Percentiles rank a stretch among this genome's conserved stretches.
Conservation (phyloP, 1,140 invertebrate species). For the Drosophila varians region DNA sequence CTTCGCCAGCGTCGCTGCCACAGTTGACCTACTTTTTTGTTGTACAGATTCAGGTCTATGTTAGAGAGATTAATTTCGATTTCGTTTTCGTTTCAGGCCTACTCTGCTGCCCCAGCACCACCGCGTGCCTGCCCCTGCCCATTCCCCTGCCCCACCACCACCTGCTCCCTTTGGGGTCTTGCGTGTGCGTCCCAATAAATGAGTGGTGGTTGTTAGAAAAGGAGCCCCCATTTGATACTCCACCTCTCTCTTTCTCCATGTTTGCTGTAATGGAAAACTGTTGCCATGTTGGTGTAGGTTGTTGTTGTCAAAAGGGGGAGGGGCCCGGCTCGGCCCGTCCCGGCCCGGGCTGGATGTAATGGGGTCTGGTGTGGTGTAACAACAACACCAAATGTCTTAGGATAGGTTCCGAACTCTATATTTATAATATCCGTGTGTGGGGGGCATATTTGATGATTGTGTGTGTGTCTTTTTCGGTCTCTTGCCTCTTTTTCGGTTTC, state of each 20-base stretch:
- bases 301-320: slow-evolving; percentile 19
- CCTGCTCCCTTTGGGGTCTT: slow-evolving; percentile 22
- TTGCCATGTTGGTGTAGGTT: slow-evolving; percentile 75
- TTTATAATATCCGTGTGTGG: slow-evolving; percentile 18
- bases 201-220: slow-evolving; percentile 1
- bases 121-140: slow-evolving; percentile 31
- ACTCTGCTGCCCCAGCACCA: slow-evolving; percentile 17
- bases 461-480: slow-evolving; percentile 10
- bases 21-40: slow-evolving; percentile 82
- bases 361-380: slow-evolving; percentile 4
- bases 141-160: slow-evolving; percentile 13
- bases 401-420: slow-evolving; percentile 73
- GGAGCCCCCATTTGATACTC: background rate
- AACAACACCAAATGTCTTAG: slow-evolving; percentile 66
- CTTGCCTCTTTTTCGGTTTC: slow-evolving; percentile 36
- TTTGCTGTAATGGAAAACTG: slow-evolving; percentile 70
- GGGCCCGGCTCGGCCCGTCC: too few relatives aligned
- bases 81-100: slow-evolving; percentile 72
- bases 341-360: background rate
- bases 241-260: slow-evolving; percentile 8
- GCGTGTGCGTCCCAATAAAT: slow-evolving; percentile 45
- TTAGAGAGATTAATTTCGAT: slow-evolving; percentile 84
- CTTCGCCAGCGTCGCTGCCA: slow-evolving; percentile 38
- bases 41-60: slow-evolving; percentile 83
- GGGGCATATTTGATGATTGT: slow-evolving; percentile 5